Evolutionary conservation across 2,888 invertebrate genomes (phyloP), one percentile per base, ranked within the genome.

Genomic region (Dryomyza anilis): DNA sequence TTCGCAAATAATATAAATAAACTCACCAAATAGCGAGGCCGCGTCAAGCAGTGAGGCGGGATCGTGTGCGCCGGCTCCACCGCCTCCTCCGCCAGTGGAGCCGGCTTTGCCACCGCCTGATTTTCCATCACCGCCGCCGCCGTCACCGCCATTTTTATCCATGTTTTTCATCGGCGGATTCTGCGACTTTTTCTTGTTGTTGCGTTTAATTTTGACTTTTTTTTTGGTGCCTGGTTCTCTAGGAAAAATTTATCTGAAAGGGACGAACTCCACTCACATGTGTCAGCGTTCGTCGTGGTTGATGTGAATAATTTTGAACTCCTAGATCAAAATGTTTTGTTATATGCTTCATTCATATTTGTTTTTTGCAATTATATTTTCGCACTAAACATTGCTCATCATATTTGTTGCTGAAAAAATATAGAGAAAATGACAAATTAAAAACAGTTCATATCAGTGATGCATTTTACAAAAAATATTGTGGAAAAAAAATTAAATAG

Each of bases 81-180:
- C 73, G 59, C 73, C 72, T 65, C 78, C 78, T 63, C 74, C 83
- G 21, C 72, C 73, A 67, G 86, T 84, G 85, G 86, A 84, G 79
- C 84, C 80, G 67, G 79, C 76, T 67, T 76, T 77, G 30, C 79
- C 76, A 61, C 75, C 81, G 80, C 85, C 82, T 85, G 86, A 84
- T 78, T 85, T 82, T 62, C 80, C 79, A 70, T 81, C 81, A 66
- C 80, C 78, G 69, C 80, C 78, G 58, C 80, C 81, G 65, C 81
- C 81, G 83, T 89, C 88, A 84, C 89, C 88, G 83, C 90, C 90
- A 88, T 90, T 91, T 89, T 92, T 92, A 86, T 92, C 92, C 92
- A 92, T 92, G 76, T 78, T 81, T 74, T 76, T 75, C 76, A 76
- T 76, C 61, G 67, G 65, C 63, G 64, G 64, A 68, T 65, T 64